These are phyloP conservation scores for Phylloscopus whistleri DNA, from an alignment of 2,113 vertebrate genomes.

Conservation along the genomic window DNA sequence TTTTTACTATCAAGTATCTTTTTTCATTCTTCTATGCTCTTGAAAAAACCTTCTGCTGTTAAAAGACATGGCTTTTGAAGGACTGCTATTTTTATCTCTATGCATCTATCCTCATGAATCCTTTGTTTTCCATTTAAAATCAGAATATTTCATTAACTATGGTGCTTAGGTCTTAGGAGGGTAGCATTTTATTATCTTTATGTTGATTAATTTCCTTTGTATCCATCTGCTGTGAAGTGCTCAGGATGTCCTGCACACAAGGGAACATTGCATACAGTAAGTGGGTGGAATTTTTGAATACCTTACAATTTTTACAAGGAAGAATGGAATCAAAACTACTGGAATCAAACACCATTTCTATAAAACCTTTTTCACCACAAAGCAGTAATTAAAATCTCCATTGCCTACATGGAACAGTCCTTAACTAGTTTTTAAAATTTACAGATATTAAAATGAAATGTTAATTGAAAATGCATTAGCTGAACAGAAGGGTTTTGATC, in stretches of 20 bases:
- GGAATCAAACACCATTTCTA: not conserved
- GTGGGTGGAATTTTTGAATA: not conserved
- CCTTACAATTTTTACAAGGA: not conserved
- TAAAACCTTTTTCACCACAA: not conserved
- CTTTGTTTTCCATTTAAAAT: constrained; percentile 7
- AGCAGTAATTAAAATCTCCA: not conserved
- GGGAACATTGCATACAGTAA: not conserved
- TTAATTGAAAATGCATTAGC: not conserved
- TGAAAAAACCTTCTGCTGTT: not conserved
- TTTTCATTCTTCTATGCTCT: not conserved
- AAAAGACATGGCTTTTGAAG: not conserved
- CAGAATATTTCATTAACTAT: not conserved
- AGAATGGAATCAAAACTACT: not conserved
- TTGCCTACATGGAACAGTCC: not conserved
- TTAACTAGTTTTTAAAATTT: not conserved
- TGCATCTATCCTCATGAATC: not conserved
- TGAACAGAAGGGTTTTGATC: not conserved
- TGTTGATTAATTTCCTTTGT: not conserved
- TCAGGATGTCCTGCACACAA: not conserved
- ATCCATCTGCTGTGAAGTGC: not conserved
- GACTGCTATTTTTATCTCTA: not conserved
- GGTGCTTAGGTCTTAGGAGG: not conserved
- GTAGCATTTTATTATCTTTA: not conserved
- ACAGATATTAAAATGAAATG: not conserved
- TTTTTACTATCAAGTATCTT: not conserved